Conservation (phyloP, 2,888 invertebrate species). For the Syrphus vitripennis region DNA sequence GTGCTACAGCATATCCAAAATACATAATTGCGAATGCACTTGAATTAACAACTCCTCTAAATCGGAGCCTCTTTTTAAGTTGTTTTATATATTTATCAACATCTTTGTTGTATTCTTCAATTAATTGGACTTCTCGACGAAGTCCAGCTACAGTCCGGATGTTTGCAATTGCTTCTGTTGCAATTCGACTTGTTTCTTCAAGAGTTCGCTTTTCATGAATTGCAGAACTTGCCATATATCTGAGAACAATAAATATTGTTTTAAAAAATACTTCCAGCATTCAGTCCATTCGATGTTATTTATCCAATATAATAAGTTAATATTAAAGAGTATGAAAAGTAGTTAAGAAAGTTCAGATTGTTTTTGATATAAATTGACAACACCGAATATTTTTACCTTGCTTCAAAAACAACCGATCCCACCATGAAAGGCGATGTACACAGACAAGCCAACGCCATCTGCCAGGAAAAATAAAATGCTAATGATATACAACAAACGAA, state of each 20-base stretch:
- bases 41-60: slow-evolving; percentile 86
- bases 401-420: slow-evolving; percentile 85
- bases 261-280: too few relatives aligned
- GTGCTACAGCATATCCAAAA: slow-evolving; percentile 86
- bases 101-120: slow-evolving; percentile 83
- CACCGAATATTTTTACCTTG: slow-evolving; percentile 75
- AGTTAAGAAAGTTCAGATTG: too few relatives aligned
- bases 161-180: slow-evolving; percentile 88
- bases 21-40: slow-evolving; percentile 87
- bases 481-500: slow-evolving; percentile 84
- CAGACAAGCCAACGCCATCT: slow-evolving; percentile 86
- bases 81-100: slow-evolving; percentile 82
- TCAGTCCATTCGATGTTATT: too few relatives aligned
- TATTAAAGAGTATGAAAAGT: too few relatives aligned
- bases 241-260: too few relatives aligned
- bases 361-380: not conserved
- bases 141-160: slow-evolving; percentile 87
- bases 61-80: slow-evolving; percentile 82
- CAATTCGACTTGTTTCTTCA: slow-evolving; percentile 86
- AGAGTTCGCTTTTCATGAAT: slow-evolving; percentile 84
- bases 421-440: slow-evolving; percentile 86
- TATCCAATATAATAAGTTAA: too few relatives aligned
- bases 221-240: slow-evolving; percentile 84
- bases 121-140: slow-evolving; percentile 83
- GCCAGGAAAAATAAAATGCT: slow-evolving; percentile 86